Evolutionary conservation across 1,140 invertebrate species (phyloP).

Genomic region (Trichomalopsis sarcophagae): DNA sequence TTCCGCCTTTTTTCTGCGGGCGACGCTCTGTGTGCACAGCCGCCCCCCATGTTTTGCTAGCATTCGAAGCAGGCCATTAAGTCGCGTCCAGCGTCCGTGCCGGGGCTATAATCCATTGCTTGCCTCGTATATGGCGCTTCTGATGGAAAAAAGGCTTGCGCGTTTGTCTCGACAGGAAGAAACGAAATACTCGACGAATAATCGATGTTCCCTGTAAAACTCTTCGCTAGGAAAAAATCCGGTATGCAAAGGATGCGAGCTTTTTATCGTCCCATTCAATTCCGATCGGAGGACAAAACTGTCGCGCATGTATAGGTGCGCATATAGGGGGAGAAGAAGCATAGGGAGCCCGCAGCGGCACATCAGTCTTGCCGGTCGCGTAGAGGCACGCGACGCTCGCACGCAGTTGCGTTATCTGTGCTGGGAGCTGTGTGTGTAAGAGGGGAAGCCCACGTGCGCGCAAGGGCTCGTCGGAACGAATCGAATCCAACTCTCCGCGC

Average conservation of each 20-base stretch:
- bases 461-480: neutral
- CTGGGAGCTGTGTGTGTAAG: too few species aligned
- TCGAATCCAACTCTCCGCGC: neutral
- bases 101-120: too few species aligned
- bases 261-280: slow-evolving; percentile 9
- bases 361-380: neutral
- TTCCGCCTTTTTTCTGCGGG: slow-evolving; percentile 21
- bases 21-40: neutral
- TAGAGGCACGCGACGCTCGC: slow-evolving; percentile 14
- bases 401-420: slow-evolving; percentile 12
- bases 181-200: too few species aligned
- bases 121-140: too few species aligned
- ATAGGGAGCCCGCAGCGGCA: neutral
- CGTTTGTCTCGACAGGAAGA: neutral
- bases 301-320: neutral
- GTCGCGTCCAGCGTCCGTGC: neutral
- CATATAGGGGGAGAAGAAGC: neutral
- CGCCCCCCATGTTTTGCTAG: slow-evolving; percentile 57
- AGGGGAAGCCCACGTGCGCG: neutral
- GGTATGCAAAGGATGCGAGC: slow-evolving; percentile 22
- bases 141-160: too few species aligned
- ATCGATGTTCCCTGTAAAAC: too few species aligned
- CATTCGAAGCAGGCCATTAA: neutral
- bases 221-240: too few species aligned
- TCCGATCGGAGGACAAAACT: neutral